Percentiles rank a stretch among this genome's conserved stretches.
Conservation (phyloP, 2,797 vertebrate genomes). For the Paguma larvata region DNA sequence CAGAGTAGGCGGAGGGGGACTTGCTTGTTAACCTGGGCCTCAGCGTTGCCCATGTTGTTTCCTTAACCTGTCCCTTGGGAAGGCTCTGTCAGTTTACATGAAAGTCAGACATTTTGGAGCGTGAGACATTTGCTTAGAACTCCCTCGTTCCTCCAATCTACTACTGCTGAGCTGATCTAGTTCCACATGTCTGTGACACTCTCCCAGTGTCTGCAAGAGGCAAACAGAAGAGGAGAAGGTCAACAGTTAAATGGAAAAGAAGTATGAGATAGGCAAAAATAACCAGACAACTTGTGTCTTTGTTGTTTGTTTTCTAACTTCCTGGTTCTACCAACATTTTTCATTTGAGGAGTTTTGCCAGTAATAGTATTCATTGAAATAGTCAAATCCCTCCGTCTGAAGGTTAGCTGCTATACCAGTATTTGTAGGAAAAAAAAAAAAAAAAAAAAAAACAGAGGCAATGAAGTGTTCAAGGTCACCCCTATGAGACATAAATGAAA, state of each 20-base stretch:
- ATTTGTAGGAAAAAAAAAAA: conserved; percentile 61
- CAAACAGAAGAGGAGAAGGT: not conserved
- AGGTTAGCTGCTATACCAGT: conserved; percentile 24
- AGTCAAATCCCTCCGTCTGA: not conserved
- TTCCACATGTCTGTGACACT: not conserved
- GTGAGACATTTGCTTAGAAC: not conserved
- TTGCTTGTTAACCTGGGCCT: not conserved
- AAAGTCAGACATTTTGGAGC: not conserved
- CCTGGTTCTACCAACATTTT: conserved; percentile 5
- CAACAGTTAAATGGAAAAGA: not conserved
- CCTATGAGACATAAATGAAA: conserved; percentile 37
- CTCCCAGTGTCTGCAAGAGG: not conserved
- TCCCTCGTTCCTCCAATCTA: not conserved
- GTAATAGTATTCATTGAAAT: not conserved
- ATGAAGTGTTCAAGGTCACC: conserved; percentile 30
- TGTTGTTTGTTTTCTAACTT: conserved; percentile 29
- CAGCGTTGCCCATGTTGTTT: not conserved
- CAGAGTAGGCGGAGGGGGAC: not conserved
- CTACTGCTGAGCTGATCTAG: not conserved
- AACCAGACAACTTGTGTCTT: not conserved
- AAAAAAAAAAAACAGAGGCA: conserved; percentile 57
- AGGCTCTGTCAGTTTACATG: not conserved
- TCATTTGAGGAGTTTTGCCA: conserved; percentile 10
- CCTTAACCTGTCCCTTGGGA: not conserved
- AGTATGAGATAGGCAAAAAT: not conserved